Evolutionary conservation across 2,888 invertebrate species (phyloP).

Genomic region (Sinohyriopsis cumingii): DNA sequence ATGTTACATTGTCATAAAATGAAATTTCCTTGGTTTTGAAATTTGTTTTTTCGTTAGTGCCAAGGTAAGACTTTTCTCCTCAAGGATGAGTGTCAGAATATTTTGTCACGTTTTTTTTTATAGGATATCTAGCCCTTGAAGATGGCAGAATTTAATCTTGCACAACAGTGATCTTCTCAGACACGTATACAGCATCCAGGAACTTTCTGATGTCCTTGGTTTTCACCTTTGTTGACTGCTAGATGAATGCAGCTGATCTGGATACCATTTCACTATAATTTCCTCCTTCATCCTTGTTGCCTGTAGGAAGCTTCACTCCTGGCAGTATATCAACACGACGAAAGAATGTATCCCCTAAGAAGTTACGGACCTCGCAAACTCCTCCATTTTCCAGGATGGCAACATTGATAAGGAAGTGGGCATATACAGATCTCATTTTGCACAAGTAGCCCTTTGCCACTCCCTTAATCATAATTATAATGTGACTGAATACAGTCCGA

Average conservation of each 20-base stretch:
- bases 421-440: slow-evolving; percentile 99
- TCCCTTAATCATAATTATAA: slow-evolving; percentile 99
- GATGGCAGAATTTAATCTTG: slow-evolving; percentile 31
- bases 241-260: slow-evolving; percentile 97
- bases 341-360: slow-evolving; percentile 98
- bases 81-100: too few relatives aligned
- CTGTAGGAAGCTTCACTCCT: slow-evolving; percentile 94
- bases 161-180: slow-evolving; percentile 95
- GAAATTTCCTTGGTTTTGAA: too few relatives aligned
- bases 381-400: slow-evolving; percentile 89
- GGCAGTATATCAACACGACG: slow-evolving; percentile 93
- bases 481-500: slow-evolving; percentile 98
- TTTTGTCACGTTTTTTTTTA: slow-evolving; percentile 6
- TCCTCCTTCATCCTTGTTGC: slow-evolving; percentile 99
- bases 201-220: slow-evolving; percentile 99
- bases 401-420: slow-evolving; percentile 99
- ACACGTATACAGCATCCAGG: slow-evolving; percentile 99
- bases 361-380: slow-evolving; percentile 95
- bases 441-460: slow-evolving; percentile 92
- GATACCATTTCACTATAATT: slow-evolving; percentile 97
- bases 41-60: too few relatives aligned
- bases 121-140: slow-evolving; percentile 6
- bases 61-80: too few relatives aligned
- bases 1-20: too few relatives aligned
- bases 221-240: slow-evolving; percentile 98